Base-by-base conservation (phyloP, 2,797 vertebrate genomes). In the Nyctibius grandis region DNA sequence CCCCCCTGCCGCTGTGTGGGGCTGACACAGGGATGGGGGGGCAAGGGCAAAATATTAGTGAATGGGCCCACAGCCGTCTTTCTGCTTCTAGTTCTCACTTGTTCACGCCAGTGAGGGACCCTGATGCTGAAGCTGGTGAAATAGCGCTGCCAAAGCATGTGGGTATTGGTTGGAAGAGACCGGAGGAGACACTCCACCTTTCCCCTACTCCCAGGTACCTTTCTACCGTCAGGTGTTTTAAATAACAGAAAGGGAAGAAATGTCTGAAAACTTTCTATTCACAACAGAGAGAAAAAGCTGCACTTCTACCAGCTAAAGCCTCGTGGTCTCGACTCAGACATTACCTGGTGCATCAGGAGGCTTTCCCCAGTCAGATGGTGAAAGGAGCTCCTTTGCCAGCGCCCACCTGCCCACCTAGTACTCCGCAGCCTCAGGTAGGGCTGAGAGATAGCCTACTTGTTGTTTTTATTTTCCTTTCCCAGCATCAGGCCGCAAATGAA, bases 401-500 rank as follows among this genome's bases (percentile, higher is more conserved):
- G 44, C 95, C 90, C 75, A 78, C 77, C 69, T 57, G 42, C 88
- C 82, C 75, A 67, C 54, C 21, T 33, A 56, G 31, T 76, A 34
- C 72, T 42, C 38, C 83, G 74, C 70, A 54, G 82, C 73, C 72
- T 67, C 74, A 42, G 61, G 63, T 88, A 65, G 85, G 69, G 74
- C 95, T 92, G 92, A 76, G 91, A 96, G 84, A 95, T 3, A 88
- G 59, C 79, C 83, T 77, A 28, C 86, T 95, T 57, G 5, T 18
- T 28, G 61, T 85, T 96, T 78, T 60, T 38, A 31, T 45, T 50
- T 53, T 44, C 7, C 18, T 38, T 75, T 77, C 60, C 89, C 63
- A 93, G 87, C 95, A 94, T 94, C 95, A 96, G 91, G 94, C 94
- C 96, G 94, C 89, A 96, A 95, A 97, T 93, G 95, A 96, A 97